Evolutionary conservation across 1,140 invertebrate species (phyloP), one percentile per base, ranked within the genome.

Genomic region (Bemisia tabaci): DNA sequence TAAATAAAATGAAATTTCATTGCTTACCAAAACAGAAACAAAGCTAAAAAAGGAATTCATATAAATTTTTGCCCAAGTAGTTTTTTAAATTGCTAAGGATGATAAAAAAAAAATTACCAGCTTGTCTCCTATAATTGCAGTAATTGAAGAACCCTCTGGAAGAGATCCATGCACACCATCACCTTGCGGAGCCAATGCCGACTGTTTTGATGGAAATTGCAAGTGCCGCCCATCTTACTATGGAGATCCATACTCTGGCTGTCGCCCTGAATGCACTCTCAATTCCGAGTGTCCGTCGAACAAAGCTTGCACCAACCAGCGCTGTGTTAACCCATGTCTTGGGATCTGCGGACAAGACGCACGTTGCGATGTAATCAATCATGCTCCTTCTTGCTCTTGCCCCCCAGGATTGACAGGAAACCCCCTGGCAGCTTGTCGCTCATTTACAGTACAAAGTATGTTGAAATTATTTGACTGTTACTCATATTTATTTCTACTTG

Each of bases 241-340:
- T 48, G 90, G 90, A 65, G 82, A 87, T 70, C 87, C 89, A 63
- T 81, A 80, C 65, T 70, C 70, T 0, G 78, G 76, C 24, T 93
- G 91, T 75, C 78, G 88, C 69, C 90, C 90, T 21, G 90, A 93
- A 76, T 94, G 91, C 76, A 86, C 90, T 0, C 82, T 90, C 72
- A 93, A 90, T 74, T 85, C 88, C 1, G 91, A 94, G 67, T 94
- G 91, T 75, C 79, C 87, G 1, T 80, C 84, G 82, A 84, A 87
- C 72, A 81, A 83, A 69, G 87, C 89, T 1, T 92, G 90, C 72
- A 84, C 90, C 64, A 86, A 85, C 66, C 85, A 88, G 70, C 87
- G 86, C 74, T 92, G 90, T 72, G 81, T 82, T 62, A 86, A 90
- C 79, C 88, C 89, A 12, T 92, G 89, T 73, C 83, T 84, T 22